Base-by-base conservation (phyloP, 2,113 vertebrate species). In the Neoarius graeffei region DNA sequence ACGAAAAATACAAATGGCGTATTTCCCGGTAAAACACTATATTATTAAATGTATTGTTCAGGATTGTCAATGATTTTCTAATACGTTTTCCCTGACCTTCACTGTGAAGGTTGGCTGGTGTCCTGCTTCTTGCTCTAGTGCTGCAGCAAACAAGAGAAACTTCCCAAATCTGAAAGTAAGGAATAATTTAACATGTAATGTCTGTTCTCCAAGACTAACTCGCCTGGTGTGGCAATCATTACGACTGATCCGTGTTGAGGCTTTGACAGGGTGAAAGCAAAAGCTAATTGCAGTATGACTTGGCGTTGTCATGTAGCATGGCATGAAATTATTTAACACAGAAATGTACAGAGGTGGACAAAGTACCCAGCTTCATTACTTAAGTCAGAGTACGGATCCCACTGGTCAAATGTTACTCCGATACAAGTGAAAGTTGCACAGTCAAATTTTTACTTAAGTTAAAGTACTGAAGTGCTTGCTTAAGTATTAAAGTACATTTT, bases 131-230 rank as follows among this genome's bases (percentile, higher is more conserved):
- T 30, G n/a, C 67, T 86, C 54, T 76, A 90, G 66, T 56, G 81
- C 74, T 50, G 77, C 85, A 84, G 83, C 87, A 20, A 77, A 67
- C 42, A 83, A 35, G 77, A 84, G 62, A 86, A 90, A 82, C 85
- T 74, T 89, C 50, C 87, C 84, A 79, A 69, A 87, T 69, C 84
- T 93, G 52, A 91, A 91, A 92, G 91, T 92, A 91, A 91, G 79
- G 30, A 81, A 11, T 89, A 86, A 67, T 66, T 80, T 11, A 50
- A 64, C 67, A 42, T 54, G 56, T 64, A 62, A 13, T 42, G 66
- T 54, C 64, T 88, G 71, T 48, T 73, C 73, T 67, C 13, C 54
- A 67, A 42, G 11, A 67, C 85, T 89, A 89, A 89, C 80, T 25
- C 60, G 17, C 74, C 85, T 85, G 81, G 35, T 87, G 82, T 91